phyloP scores from a whole-genome alignment of 2,797 vertebrate species.

The Orientallactaga sibirica region DNA sequence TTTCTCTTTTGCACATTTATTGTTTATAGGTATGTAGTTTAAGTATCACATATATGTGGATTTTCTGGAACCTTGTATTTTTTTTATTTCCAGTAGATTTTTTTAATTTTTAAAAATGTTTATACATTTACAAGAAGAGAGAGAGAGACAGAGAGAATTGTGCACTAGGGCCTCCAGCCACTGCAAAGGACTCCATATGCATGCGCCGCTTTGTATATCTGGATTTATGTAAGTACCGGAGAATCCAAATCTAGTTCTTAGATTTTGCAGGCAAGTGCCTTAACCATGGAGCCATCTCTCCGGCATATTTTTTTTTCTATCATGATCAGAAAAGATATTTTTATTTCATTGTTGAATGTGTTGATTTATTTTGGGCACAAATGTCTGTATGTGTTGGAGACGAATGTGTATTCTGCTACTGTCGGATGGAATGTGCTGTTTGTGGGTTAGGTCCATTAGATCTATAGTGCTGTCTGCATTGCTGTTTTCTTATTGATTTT shows the following conservation, averaged over 20 bases:
- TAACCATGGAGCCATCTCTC: too few species aligned
- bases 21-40: background rate
- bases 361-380: background rate
- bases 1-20: background rate
- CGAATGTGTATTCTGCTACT: background rate
- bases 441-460: background rate
- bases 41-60: background rate
- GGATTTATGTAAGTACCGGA: too few species aligned
- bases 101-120: too few species aligned
- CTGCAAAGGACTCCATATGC: too few species aligned
- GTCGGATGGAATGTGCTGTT: background rate
- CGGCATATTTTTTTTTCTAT: background rate
- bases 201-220: too few species aligned
- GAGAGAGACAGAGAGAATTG: too few species aligned
- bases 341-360: background rate
- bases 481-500: constrained; percentile 47
- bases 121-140: too few species aligned
- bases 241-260: too few species aligned
- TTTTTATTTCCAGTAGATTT: background rate
- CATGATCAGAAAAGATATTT: background rate
- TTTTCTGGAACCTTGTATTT: background rate
- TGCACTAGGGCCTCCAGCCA: too few species aligned
- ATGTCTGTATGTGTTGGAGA: background rate
- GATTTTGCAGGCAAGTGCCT: too few species aligned
- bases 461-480: background rate